Conservation (phyloP, 2,797 vertebrate species). For the Tokudaia tokunoshimensis region DNA sequence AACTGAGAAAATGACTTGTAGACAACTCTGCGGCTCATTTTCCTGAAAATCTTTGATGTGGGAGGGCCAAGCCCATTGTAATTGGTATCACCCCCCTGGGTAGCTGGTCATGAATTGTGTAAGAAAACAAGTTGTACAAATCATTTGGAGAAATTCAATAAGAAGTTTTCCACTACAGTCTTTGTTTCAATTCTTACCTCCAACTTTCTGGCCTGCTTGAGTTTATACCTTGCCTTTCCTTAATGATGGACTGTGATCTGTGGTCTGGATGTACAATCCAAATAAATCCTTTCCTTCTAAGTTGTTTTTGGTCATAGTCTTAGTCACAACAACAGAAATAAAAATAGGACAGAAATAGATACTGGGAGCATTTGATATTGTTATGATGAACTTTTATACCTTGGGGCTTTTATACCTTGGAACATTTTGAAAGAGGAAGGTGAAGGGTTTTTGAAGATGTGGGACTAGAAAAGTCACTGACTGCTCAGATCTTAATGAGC, state of each 20-base stretch:
- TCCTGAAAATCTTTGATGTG: neutral
- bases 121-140: neutral
- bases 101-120: neutral
- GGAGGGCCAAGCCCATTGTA: no score
- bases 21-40: neutral
- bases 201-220: neutral
- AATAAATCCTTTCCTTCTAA: neutral
- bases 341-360: neutral
- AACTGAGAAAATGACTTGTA: neutral
- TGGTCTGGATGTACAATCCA: neutral
- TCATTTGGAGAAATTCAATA: neutral
- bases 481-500: neutral
- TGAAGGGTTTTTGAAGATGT: neutral
- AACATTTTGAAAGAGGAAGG: neutral
- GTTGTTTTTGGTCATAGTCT: neutral
- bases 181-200: neutral
- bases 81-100: neutral
- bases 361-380: neutral
- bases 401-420: neutral
- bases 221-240: neutral
- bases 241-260: neutral
- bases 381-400: neutral
- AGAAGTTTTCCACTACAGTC: neutral
- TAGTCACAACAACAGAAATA: neutral
- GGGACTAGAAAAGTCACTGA: neutral